Base-by-base conservation (phyloP, 2,113 vertebrate species). In the Neotoma lepida region DNA sequence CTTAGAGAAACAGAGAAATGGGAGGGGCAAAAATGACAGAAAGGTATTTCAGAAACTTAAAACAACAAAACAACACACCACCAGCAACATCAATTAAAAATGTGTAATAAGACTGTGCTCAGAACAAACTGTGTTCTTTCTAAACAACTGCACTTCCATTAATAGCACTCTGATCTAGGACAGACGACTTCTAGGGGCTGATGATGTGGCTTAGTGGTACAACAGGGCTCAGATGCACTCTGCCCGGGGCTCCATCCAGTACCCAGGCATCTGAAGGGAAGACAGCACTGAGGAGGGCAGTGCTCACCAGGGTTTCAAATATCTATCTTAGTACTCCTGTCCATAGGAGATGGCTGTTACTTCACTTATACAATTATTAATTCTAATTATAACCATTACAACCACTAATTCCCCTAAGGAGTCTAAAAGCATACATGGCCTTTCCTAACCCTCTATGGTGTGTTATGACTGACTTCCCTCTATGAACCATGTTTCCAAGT, bases 91-190 rank as follows among this genome's bases (percentile, higher is more conserved):
- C 28, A 82, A 41, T 68, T 68, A 63, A 86, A 91, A 54, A 35
- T n/a, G 12, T 44, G 2, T 9, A 66, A 46, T 9, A 84, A 66
- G 64, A 93, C 0, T 84, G 68, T 61, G 61, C 41, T 70, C 68
- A 24, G 68, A 61, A 84, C 35, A 88, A 41, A 95, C 2, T 88
- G 58, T 82, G 14, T 33, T 93, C 76, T 87, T 86, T 87, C 54
- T 70, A 18, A 73, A 88, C 51, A 91, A 77, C 1, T n/a, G 35
- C 20, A 51, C 41, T 70, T 88, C 82, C 44, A 56, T 39, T 18
- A 76, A 80, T 14, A 90, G 63, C 56, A 46, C 20, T 63, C 39
- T 86, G 51, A 46, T 95, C 54, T 39, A 46, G 9, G 61, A 24
- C 28, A 86, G 54, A 90, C 80, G 81, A 86, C n/a, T 80, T 71